These are phyloP conservation scores for Tinea semifulvella DNA, from an alignment of 2,888 invertebrate species.

Conservation along the genomic window DNA sequence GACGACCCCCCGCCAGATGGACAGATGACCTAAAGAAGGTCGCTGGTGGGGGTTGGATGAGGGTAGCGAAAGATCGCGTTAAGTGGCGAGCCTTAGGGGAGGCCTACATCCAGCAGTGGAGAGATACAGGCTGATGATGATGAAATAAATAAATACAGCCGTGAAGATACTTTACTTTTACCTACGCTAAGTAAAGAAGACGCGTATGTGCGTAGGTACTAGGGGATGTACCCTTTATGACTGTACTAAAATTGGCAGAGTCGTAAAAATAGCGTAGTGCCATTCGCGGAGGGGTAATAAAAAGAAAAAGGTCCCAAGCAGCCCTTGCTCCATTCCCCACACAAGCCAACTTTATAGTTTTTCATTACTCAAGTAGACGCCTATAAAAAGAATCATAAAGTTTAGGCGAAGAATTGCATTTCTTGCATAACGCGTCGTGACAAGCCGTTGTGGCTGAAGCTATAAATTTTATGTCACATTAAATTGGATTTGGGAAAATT, in stretches of 20 bases:
- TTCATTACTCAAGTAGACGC: slow-evolving; percentile 64
- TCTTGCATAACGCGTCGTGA: slow-evolving; percentile 50
- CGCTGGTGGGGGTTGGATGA: no score
- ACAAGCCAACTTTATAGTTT: slow-evolving; percentile 55
- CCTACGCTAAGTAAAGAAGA: no score
- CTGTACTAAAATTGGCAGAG: slow-evolving; percentile 46
- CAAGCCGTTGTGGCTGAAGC: slow-evolving; percentile 26
- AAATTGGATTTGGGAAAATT: slow-evolving; percentile 41
- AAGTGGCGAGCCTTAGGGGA: no score
- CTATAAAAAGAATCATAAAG: slow-evolving; percentile 53
- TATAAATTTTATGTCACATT: slow-evolving; percentile 39
- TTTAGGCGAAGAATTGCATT: slow-evolving; percentile 59
- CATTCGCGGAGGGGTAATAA: slow-evolving; percentile 51
- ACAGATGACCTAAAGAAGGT: no score
- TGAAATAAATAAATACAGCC: no score
- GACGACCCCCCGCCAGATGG: no score
- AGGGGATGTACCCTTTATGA: slow-evolving; percentile 36
- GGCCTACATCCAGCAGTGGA: no score
- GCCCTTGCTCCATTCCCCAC: slow-evolving; percentile 53
- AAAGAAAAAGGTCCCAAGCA: slow-evolving; percentile 51
- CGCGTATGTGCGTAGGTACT: no score
- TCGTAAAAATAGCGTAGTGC: slow-evolving; percentile 45
- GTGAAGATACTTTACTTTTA: no score
- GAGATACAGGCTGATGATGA: no score
- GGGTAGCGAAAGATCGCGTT: no score